Evolutionary conservation across 2,797 vertebrate species (phyloP), one percentile per base, ranked within the genome.

Genomic region (Cichlasoma orientale): DNA sequence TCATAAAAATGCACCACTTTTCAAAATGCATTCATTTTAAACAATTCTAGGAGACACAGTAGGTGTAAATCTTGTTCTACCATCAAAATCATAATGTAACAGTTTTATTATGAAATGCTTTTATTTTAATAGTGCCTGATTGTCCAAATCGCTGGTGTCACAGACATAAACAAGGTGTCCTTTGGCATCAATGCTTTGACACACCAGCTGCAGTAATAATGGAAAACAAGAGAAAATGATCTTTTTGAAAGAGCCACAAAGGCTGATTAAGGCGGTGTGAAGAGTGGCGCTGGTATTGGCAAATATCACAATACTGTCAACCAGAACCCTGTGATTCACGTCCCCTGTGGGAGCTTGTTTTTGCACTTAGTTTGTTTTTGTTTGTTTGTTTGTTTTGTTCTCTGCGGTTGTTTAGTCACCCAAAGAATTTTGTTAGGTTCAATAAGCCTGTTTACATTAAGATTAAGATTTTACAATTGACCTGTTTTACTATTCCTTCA

Each of bases 221-320:
- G 63, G 41, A 68, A 41, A 68, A 25, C 25, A 5, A 29, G 41
- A 68, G 41, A 50, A 50, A 68, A 68, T 29, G 63, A 44, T 50
- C 63, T 50, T 68, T 68, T 50, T 68, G 41, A 68, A 5, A 47
- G 44, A 47, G 47, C 18, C 18, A 19, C 7, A 8, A 50, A 68
- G 41, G 25, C 50, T 25, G 19, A 29, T 68, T 6, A 50, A 68
- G 25, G 63, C 50, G 63, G 63, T 68, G 63, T 68, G 63, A 68
- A 44, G 63, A 68, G 63, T 50, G 63, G 41, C 63, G 2, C 25
- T 29, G 63, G 41, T 10, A 13, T 29, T 13, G 41, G 18, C 47
- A 50, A 50, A 29, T 50, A 50, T 50, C 63, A 68, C 63, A 68
- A 68, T 68, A 68, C 63, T 68, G 63, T 68, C 63, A 68, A 50